These are phyloP conservation scores for Myiozetetes cayanensis DNA, from an alignment of 2,113 vertebrate genomes.

Conservation along the genomic window DNA sequence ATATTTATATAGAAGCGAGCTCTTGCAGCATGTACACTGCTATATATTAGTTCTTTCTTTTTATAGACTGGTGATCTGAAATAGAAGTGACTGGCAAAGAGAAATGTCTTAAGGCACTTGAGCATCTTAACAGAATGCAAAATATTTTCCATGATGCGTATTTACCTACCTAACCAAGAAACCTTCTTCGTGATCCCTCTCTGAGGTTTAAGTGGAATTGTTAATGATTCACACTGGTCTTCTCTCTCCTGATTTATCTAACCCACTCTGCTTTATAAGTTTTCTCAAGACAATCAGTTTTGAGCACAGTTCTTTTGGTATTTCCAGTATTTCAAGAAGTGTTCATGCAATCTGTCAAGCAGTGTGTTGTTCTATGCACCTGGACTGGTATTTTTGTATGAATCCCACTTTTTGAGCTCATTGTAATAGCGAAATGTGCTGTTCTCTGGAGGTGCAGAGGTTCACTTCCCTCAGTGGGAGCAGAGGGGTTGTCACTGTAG, in stretches of 20 bases:
- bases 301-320: not conserved
- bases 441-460: not conserved
- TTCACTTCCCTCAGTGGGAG: not conserved
- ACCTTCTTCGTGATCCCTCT: not conserved
- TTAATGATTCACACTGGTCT: not conserved
- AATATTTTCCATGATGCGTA: not conserved
- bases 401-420: not conserved
- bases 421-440: not conserved
- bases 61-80: constrained; percentile 45
- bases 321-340: not conserved
- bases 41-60: constrained; percentile 26
- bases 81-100: constrained; percentile 49
- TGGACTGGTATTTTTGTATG: not conserved
- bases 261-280: not conserved
- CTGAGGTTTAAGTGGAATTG: not conserved
- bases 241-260: not conserved
- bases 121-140: not conserved
- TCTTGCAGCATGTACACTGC: not conserved
- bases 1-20: constrained; percentile 19
- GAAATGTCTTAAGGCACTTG: not conserved
- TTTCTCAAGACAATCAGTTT: not conserved
- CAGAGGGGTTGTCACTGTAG: not conserved
- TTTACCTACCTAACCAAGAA: not conserved
- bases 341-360: not conserved
- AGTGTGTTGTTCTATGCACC: not conserved